Evolutionary conservation across 2,888 invertebrate species (phyloP).

Genomic region (Helicoverpa assulta): DNA sequence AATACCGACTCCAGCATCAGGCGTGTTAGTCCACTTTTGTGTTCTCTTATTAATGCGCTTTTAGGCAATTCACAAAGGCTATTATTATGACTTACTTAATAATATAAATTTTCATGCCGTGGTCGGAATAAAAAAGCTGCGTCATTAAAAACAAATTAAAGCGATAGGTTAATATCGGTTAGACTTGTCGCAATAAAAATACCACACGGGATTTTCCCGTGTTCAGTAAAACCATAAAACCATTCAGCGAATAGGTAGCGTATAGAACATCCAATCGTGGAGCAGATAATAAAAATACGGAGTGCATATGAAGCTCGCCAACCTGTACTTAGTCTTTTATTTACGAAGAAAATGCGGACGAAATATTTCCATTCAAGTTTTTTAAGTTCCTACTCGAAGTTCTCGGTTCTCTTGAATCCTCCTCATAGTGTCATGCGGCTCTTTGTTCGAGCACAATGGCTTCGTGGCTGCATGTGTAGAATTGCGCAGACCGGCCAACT

Average conservation of each 20-base stretch:
- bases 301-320: conserved; percentile 60
- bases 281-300: conserved; percentile 50
- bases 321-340: conserved; percentile 67
- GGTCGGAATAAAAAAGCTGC: conserved; percentile 11
- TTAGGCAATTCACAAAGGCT: no score
- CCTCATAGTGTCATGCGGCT: conserved; percentile 78
- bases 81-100: no score
- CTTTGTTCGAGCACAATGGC: conserved; percentile 86
- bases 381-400: conserved; percentile 83
- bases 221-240: conserved; percentile 23
- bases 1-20: no score
- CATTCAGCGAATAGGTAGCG: conserved; percentile 11
- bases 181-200: conserved; percentile 37
- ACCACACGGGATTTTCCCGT: conserved; percentile 25
- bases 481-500: conserved; percentile 80
- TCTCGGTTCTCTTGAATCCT: conserved; percentile 78
- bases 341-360: conserved; percentile 76
- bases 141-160: conserved; percentile 33
- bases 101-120: conserved; percentile 3
- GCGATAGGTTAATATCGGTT: conserved; percentile 19
- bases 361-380: conserved; percentile 85
- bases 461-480: conserved; percentile 77
- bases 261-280: conserved; percentile 31
- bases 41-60: no score
- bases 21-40: no score